phyloP scores from a whole-genome alignment of 2,113 vertebrate genomes.

The Pelodiscus sinensis region DNA sequence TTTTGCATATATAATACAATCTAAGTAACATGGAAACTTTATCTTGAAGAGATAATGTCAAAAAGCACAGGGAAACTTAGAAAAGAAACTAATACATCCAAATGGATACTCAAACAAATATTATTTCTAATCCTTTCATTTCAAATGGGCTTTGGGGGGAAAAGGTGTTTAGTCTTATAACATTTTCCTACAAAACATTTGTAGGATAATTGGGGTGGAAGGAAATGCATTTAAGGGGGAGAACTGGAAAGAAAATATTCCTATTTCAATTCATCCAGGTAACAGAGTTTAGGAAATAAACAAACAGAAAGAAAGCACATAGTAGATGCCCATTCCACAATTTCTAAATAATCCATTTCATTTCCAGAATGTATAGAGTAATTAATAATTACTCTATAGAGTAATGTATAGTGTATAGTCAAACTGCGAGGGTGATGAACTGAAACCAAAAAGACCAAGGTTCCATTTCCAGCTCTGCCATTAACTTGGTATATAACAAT shows the following conservation, averaged over 20 bases:
- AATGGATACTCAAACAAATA: not conserved
- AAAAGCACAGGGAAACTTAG: not conserved
- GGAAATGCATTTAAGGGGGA: not conserved
- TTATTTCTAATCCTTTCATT: not conserved
- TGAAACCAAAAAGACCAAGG: not conserved
- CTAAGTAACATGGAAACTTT: not conserved
- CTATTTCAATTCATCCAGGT: constrained; percentile 4
- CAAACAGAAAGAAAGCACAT: not conserved
- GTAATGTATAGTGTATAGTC: not conserved
- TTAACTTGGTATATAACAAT: not conserved
- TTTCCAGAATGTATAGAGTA: too few relatives aligned
- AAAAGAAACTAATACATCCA: not conserved
- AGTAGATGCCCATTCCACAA: not conserved
- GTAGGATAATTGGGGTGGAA: not conserved
- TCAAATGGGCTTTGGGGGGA: not conserved
- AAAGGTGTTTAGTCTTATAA: not conserved
- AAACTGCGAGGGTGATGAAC: not conserved
- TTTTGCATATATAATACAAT: not conserved
- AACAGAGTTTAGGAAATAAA: not conserved
- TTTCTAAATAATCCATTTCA: not conserved
- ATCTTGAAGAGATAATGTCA: not conserved
- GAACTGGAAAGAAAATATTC: not conserved
- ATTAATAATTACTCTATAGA: not conserved
- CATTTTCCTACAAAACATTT: not conserved
- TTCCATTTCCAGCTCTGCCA: not conserved